Percentiles rank a stretch among this genome's conserved stretches.
Conservation (phyloP, 2,113 vertebrate species). For the Rhabdornis inornatus region DNA sequence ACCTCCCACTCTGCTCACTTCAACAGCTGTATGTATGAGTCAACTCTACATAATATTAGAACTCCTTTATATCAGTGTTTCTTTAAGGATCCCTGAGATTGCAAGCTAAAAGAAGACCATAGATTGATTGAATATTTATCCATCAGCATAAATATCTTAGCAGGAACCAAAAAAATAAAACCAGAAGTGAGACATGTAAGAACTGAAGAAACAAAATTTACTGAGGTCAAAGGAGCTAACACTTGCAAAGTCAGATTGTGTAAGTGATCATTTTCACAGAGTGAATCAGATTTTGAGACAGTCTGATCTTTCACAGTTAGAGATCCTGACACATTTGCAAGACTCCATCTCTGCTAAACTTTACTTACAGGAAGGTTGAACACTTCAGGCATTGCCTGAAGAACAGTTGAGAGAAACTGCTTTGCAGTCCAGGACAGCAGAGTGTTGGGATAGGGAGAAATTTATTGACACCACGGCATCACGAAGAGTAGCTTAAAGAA, state of each 20-base stretch:
- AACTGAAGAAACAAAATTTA: not conserved
- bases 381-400: not conserved
- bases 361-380: not conserved
- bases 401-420: not conserved
- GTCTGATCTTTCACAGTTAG: not conserved
- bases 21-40: conserved; percentile 11
- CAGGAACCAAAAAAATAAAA: not conserved
- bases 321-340: not conserved
- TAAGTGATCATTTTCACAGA: not conserved
- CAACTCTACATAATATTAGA: not conserved
- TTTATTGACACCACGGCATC: not conserved
- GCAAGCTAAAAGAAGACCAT: not conserved
- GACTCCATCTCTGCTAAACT: not conserved
- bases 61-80: conserved; percentile 24
- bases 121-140: not conserved
- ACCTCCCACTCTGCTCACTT: not conserved
- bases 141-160: not conserved
- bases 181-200: not conserved
- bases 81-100: not conserved
- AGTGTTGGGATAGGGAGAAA: not conserved
- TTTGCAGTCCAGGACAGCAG: not conserved
- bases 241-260: not conserved
- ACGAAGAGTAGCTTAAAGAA: not conserved
- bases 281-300: not conserved
- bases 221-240: not conserved